A percentile compares a stretch with the other conserved stretches of the same genome.
Conservation (phyloP, 2,797 vertebrate species). For the Pangasius djambal region DNA sequence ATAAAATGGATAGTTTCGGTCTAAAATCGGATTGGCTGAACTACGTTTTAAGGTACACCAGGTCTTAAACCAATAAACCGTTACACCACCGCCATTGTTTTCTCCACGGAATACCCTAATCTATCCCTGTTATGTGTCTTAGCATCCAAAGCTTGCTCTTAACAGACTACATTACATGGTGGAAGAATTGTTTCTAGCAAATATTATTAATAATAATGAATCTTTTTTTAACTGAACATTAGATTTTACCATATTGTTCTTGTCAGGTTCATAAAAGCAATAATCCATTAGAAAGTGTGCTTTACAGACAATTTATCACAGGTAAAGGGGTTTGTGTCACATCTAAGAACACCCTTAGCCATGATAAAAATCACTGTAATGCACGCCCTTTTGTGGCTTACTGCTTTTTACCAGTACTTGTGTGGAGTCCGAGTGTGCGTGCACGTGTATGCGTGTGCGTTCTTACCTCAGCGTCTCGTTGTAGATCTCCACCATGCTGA, state of each 20-base stretch:
- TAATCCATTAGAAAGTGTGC: background rate
- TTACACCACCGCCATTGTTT: background rate
- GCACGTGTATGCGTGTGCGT: background rate
- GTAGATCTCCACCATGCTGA: slow-evolving; percentile 95
- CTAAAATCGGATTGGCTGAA: background rate
- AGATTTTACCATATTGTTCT: background rate
- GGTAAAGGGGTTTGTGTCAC: background rate
- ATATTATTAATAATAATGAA: background rate
- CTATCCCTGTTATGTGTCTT: background rate
- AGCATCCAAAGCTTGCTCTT: background rate
- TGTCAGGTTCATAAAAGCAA: background rate
- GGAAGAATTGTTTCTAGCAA: background rate
- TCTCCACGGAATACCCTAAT: background rate
- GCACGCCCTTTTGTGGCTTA: background rate
- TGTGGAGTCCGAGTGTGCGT: background rate
- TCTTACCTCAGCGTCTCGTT: slow-evolving; percentile 89
- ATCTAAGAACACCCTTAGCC: background rate
- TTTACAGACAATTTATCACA: background rate
- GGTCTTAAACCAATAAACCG: background rate
- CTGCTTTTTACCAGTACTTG: background rate
- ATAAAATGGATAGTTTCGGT: background rate
- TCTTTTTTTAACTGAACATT: background rate
- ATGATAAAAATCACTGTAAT: background rate
- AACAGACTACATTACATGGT: background rate
- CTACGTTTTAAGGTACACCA: background rate